Base-by-base conservation (phyloP, 2,888 invertebrate species). In the Dryadula phaetusa region DNA sequence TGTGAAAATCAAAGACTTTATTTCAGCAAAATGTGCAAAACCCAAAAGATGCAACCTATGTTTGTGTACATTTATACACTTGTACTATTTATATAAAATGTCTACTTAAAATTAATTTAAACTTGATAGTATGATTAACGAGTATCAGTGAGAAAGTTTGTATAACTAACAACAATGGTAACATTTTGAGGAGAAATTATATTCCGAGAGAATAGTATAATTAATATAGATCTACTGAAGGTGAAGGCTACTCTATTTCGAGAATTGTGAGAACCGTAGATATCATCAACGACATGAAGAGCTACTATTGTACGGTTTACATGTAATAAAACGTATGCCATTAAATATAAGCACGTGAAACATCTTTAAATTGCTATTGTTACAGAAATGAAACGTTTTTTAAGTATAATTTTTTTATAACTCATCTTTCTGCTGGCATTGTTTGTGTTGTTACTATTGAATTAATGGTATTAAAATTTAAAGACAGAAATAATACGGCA, bases 181-280 rank as follows among this genome's bases (percentile, higher is more conserved):
- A 32, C 40, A 49, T 49, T 65, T 28, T 7, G 22, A 42, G 49
- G 64, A 49, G 64, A 65, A 65, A 65, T 64, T 47, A 56, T n/a
- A 10, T 18, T 52, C 47, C 14, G 18, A 37, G 54, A 34, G 64
- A 64, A 64, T 37, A 56, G 22, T 10, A 40, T 56, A 47, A 64
- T 64, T 64, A 64, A 64, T 58, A 64, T 53, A 52, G 49, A 63
- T 63, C 40, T 46, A 32, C 52, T 40, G 42, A 47, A 68, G 64
- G 64, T 68, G 64, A 61, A 68, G 67, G 68, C 46, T 61, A 54
- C 61, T 44, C 20, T 52, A 20, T 65, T 64, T 54, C 16, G 64
- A 60, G 56, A 49, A 47, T 47, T 34, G 58, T 58, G 40, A 52
- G 49, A 64, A 58, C 52, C 37, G 12, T 12, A 64, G 60, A 60